phyloP scores from a whole-genome alignment of 2,888 invertebrate genomes.

The Colletes collaris region DNA sequence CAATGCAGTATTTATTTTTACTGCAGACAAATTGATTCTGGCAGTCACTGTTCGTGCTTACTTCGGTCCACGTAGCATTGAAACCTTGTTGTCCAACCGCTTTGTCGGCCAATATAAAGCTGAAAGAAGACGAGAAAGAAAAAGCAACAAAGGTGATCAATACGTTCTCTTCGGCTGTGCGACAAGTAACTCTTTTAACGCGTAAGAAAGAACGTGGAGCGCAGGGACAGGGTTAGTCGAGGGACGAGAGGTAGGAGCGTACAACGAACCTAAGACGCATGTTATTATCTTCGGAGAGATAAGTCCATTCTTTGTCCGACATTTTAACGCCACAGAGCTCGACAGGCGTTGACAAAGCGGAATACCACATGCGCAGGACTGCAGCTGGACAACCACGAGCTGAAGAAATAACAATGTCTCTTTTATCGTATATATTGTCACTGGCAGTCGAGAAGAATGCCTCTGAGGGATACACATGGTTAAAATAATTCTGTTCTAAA shows the following conservation, averaged over 20 bases:
- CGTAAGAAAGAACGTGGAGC: neutral
- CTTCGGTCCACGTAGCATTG: slow-evolving; percentile 97
- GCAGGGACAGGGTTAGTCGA: neutral
- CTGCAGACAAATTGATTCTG: slow-evolving; percentile 88
- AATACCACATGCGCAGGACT: slow-evolving; percentile 94
- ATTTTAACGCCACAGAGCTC: slow-evolving; percentile 95
- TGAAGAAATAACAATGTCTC: slow-evolving; percentile 75
- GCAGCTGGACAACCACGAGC: slow-evolving; percentile 96
- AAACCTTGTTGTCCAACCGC: slow-evolving; percentile 97
- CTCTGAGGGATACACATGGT: too few relatives aligned
- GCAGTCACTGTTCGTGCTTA: slow-evolving; percentile 86
- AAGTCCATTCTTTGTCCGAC: slow-evolving; percentile 90
- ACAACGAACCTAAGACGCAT: slow-evolving; percentile 90
- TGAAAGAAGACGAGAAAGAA: slow-evolving; percentile 81
- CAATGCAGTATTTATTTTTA: slow-evolving; percentile 91
- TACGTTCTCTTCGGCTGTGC: neutral
- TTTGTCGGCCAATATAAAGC: slow-evolving; percentile 97
- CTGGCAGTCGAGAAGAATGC: too few relatives aligned
- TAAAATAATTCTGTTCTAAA: too few relatives aligned
- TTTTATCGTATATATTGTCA: too few relatives aligned
- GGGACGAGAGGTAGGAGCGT: neutral
- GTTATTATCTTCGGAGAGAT: slow-evolving; percentile 93
- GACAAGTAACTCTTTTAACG: too few relatives aligned
- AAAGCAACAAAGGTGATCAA: slow-evolving; percentile 4
- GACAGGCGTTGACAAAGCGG: slow-evolving; percentile 90